Conservation (phyloP, 1,140 invertebrate genomes). For the Drosophila nigromelanica region DNA sequence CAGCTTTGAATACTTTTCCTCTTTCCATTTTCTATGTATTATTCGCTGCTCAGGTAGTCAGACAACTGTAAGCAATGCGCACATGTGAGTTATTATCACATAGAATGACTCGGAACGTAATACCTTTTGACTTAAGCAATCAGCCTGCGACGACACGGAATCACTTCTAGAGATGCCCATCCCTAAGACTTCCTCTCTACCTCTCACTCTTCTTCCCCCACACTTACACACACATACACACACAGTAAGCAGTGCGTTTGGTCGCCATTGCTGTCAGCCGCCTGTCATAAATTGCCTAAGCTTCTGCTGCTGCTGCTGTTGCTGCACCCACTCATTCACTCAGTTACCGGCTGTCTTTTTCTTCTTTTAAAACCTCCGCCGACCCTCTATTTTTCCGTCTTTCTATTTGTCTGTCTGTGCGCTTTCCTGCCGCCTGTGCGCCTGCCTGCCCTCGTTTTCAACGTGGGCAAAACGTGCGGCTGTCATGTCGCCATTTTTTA, state of each 20-base stretch:
- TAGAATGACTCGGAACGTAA: constrained; percentile 23
- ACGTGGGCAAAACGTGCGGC: constrained; percentile 61
- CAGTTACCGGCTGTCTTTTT: constrained; percentile 42
- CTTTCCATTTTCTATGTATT: neutral
- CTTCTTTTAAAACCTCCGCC: neutral
- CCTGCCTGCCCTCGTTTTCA: constrained; percentile 42
- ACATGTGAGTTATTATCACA: constrained; percentile 27
- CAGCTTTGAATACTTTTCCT: neutral
- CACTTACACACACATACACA: neutral
- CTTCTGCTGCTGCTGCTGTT: constrained; percentile 8
- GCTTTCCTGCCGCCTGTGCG: no score
- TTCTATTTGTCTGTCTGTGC: constrained; percentile 24
- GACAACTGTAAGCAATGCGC: constrained; percentile 14
- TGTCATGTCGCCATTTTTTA: constrained; percentile 60
- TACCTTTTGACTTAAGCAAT: constrained; percentile 43
- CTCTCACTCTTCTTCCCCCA: neutral
- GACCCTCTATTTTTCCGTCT: constrained; percentile 4
- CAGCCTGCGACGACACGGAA: constrained; percentile 10
- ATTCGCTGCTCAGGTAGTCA: no score
- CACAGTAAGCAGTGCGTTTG: constrained; percentile 8
- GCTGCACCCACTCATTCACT: constrained; percentile 42
- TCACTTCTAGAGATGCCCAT: constrained; percentile 14
- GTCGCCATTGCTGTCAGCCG: constrained; percentile 28
- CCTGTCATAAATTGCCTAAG: constrained; percentile 60
- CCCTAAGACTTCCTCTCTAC: neutral